Conservation (phyloP, 2,888 invertebrate genomes). For the Drosophila gaucha region DNA sequence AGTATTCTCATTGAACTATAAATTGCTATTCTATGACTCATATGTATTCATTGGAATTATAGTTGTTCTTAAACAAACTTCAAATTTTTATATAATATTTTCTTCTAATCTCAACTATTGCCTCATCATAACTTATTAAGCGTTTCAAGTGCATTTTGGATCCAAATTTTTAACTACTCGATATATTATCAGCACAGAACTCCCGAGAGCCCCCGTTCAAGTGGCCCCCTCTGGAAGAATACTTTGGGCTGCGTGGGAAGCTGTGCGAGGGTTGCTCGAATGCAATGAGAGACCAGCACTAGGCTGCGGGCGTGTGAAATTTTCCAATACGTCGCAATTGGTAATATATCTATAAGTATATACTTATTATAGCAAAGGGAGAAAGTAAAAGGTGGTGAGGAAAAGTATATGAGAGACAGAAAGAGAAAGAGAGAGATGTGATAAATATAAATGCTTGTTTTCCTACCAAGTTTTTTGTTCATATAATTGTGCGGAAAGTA, state of each 20-base stretch:
- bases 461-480: constrained; percentile 27
- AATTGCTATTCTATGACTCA: not conserved
- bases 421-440: not conserved
- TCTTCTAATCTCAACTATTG: not conserved
- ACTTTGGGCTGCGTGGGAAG: constrained; percentile 66
- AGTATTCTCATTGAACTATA: too few relatives aligned
- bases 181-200: constrained; percentile 48
- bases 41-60: not conserved
- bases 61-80: not conserved
- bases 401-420: not conserved
- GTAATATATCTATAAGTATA: constrained; percentile 27
- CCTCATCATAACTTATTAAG: constrained; percentile 46
- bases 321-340: constrained; percentile 71
- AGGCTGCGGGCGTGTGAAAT: constrained; percentile 71
- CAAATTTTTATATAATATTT: not conserved
- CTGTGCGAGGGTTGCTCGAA: constrained; percentile 42
- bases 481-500: constrained; percentile 67
- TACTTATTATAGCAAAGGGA: not conserved
- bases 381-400: not conserved
- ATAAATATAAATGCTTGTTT: constrained; percentile 10
- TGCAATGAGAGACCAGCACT: constrained; percentile 15
- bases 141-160: constrained; percentile 51
- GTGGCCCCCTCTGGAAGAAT: constrained; percentile 10
- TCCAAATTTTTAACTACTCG: constrained; percentile 64
- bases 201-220: constrained; percentile 1